phyloP scores from a whole-genome alignment of 2,797 vertebrate genomes.

The Oreortyx pictus region DNA sequence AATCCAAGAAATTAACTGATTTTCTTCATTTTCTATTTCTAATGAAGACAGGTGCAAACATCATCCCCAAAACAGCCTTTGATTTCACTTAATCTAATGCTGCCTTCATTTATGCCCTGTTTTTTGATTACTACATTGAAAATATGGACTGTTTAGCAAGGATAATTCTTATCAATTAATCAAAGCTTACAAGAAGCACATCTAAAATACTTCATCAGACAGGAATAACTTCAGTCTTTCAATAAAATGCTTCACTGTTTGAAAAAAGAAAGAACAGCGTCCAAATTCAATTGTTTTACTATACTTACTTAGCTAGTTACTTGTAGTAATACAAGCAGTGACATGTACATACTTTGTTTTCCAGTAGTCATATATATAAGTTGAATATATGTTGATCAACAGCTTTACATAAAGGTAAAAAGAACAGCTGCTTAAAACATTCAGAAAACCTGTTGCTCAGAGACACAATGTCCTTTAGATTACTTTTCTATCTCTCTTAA shows the following conservation, averaged over 20 bases:
- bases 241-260: neutral
- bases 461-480: neutral
- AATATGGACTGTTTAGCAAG: neutral
- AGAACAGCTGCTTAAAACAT: neutral
- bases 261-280: neutral
- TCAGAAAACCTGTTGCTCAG: neutral
- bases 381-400: neutral
- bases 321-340: neutral
- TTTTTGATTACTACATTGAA: neutral
- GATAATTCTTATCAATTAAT: neutral
- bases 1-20: neutral
- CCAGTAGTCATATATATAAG: neutral
- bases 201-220: neutral
- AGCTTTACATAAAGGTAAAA: neutral
- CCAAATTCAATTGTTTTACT: neutral
- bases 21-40: neutral
- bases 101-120: neutral
- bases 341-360: neutral
- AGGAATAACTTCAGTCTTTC: neutral
- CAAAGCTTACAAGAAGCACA: neutral
- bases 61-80: neutral
- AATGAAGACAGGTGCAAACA: neutral
- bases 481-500: neutral
- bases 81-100: neutral
- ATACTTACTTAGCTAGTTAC: neutral